These are phyloP conservation scores for Holacanthella duospinosa DNA, from an alignment of 2,888 invertebrate genomes.

Conservation along the genomic window DNA sequence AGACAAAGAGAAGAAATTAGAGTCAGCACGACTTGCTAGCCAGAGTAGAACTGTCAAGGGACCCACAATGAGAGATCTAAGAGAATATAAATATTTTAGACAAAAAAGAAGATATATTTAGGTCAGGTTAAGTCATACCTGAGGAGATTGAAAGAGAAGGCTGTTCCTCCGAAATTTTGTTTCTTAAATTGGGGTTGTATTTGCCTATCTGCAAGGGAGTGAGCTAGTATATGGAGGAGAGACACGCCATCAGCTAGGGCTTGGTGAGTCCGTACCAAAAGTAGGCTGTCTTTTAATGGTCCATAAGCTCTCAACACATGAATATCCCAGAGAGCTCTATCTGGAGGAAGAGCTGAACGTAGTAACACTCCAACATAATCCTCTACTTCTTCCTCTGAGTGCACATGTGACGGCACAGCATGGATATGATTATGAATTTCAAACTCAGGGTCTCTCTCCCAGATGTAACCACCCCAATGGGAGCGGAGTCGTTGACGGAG, in stretches of 20 bases:
- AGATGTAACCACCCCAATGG: constrained; percentile 44
- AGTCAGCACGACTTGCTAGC: constrained; percentile 43
- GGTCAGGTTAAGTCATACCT: no score
- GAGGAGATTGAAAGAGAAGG: constrained; percentile 43
- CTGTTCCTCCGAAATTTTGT: constrained; percentile 42
- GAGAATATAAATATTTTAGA: no score
- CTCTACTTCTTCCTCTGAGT: constrained; percentile 42
- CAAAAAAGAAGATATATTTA: no score
- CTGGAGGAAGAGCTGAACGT: constrained; percentile 40
- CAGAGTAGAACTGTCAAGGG: constrained; percentile 46
- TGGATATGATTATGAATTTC: constrained; percentile 47
- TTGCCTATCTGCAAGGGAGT: constrained; percentile 42
- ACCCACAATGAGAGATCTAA: constrained; percentile 45
- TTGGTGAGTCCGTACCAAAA: constrained; percentile 46
- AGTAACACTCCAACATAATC: constrained; percentile 44
- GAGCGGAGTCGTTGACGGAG: constrained; percentile 44
- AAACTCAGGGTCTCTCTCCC: constrained; percentile 46
- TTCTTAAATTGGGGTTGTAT: constrained; percentile 39
- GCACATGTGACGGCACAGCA: constrained; percentile 41
- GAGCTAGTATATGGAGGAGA: constrained; percentile 43
- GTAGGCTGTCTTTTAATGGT: constrained; percentile 41
- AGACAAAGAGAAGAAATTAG: constrained; percentile 42
- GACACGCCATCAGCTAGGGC: constrained; percentile 47
- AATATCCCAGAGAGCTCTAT: constrained; percentile 48
- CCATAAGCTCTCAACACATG: constrained; percentile 45